A percentile compares a stretch with the other conserved stretches of the same genome.
These are phyloP conservation scores for Sphaerophoria rueppellii DNA, from an alignment of 2,888 invertebrate species.

Conservation along the genomic window DNA sequence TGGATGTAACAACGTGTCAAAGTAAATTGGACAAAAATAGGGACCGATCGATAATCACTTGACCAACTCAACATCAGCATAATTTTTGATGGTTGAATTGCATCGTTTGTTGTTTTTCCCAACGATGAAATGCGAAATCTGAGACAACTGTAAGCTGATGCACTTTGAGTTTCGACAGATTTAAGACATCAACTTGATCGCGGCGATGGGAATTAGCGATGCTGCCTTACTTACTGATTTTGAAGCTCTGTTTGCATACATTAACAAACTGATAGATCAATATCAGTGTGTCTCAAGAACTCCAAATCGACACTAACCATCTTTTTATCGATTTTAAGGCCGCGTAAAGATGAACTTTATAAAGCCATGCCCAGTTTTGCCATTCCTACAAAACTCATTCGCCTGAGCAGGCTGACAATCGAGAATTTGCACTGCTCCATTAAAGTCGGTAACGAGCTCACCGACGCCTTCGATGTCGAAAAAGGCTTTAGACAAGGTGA, in stretches of 20 bases:
- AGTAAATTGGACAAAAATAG: constrained; percentile 70
- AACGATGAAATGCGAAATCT: constrained; percentile 72
- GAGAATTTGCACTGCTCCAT: too few relatives aligned
- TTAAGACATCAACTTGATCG: constrained; percentile 37
- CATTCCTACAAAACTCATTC: too few relatives aligned
- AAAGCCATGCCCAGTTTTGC: too few relatives aligned
- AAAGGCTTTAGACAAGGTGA: too few relatives aligned
- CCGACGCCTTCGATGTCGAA: too few relatives aligned
- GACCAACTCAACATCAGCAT: constrained; percentile 69
- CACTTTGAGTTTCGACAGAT: too few relatives aligned
- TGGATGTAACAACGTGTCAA: constrained; percentile 68
- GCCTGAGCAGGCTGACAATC: too few relatives aligned
- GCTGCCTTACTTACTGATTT: constrained; percentile 32
- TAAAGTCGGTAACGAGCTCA: too few relatives aligned
- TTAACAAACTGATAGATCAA: neutral
- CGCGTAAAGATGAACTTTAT: too few relatives aligned
- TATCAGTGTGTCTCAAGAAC: too few relatives aligned
- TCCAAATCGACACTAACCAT: too few relatives aligned
- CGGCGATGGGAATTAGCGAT: constrained; percentile 31
- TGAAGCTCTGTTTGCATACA: constrained; percentile 5
- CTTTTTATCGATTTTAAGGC: too few relatives aligned
- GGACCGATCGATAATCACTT: constrained; percentile 52
- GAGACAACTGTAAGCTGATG: constrained; percentile 72
- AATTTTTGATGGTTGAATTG: constrained; percentile 32
- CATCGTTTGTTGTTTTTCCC: constrained; percentile 53